phyloP scores from a whole-genome alignment of 2,888 invertebrate species.

The Ennomos fuscantarius region DNA sequence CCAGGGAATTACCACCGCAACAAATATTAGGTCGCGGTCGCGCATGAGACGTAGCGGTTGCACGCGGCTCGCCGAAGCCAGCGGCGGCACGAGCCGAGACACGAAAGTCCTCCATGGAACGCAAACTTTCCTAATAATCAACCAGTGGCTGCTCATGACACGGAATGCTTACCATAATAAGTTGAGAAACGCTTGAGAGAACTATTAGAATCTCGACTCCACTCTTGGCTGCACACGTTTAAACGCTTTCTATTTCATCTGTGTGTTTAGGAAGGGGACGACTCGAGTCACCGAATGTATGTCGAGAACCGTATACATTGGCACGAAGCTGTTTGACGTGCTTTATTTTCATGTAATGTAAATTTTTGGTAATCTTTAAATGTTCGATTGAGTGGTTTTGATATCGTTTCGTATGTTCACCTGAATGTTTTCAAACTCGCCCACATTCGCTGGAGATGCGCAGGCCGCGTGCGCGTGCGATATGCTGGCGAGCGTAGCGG shows the following conservation, averaged over 20 bases:
- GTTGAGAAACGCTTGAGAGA: conserved; percentile 77
- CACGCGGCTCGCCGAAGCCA: conserved; percentile 53
- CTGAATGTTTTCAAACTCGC: conserved; percentile 35
- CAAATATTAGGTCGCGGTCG: conserved; percentile 61
- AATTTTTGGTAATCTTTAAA: conserved; percentile 69
- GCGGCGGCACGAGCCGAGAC: conserved; percentile 62
- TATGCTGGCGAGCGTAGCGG: conserved; percentile 11
- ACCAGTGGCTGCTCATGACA: conserved; percentile 80
- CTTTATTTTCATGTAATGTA: conserved; percentile 80
- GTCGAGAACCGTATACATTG: conserved; percentile 76
- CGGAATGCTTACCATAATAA: conserved; percentile 81
- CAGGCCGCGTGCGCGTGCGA: conserved; percentile 6
- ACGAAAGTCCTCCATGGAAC: conserved; percentile 61
- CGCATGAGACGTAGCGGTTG: conserved; percentile 58
- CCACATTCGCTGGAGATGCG: conserved; percentile 4
- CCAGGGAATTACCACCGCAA: conserved; percentile 57
- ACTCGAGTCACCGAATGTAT: conserved; percentile 63
- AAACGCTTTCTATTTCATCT: conserved; percentile 82
- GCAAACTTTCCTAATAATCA: conserved; percentile 63
- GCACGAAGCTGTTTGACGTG: conserved; percentile 85
- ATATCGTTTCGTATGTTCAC: conserved; percentile 65
- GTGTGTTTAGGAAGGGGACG: conserved; percentile 78
- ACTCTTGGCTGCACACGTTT: conserved; percentile 84
- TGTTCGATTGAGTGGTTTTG: conserved; percentile 80
- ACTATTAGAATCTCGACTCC: conserved; percentile 83